phyloP scores from a whole-genome alignment of 2,113 vertebrate species.

The Ammodramus savannarum region DNA sequence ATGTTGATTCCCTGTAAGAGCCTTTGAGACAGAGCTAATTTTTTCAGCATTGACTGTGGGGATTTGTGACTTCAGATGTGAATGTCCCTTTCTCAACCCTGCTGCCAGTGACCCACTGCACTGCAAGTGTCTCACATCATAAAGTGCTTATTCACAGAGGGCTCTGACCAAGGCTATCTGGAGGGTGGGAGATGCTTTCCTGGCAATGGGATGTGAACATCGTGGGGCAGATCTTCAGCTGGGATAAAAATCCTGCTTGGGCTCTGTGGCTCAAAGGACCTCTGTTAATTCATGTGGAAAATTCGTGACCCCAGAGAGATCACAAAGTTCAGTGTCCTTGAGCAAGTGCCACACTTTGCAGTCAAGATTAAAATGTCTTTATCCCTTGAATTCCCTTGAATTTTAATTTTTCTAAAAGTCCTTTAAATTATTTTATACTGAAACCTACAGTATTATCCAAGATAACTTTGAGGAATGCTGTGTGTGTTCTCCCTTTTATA shows the following conservation, averaged over 20 bases:
- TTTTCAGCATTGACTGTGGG: neutral
- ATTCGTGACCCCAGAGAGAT: neutral
- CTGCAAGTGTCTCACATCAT: slow-evolving; percentile 23
- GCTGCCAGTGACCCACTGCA: slow-evolving; percentile 48
- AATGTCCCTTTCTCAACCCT: slow-evolving; percentile 54
- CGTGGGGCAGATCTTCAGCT: neutral
- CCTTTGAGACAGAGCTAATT: slow-evolving; percentile 10
- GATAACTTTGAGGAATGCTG: neutral
- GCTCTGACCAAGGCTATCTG: slow-evolving; percentile 1
- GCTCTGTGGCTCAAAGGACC: neutral
- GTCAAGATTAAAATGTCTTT: neutral
- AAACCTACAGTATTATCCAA: accelerated
- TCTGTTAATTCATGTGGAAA: slow-evolving; percentile 53
- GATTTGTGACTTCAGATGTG: slow-evolving; percentile 16
- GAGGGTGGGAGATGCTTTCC: slow-evolving; percentile 47
- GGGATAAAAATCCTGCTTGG: neutral
- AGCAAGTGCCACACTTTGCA: neutral
- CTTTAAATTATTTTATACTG: neutral
- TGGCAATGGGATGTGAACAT: neutral
- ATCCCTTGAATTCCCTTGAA: neutral
- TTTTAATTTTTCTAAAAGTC: neutral
- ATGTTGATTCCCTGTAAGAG: neutral
- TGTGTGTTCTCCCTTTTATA: neutral
- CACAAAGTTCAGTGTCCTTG: slow-evolving; percentile 34
- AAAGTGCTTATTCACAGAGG: slow-evolving; percentile 52